phyloP scores from a whole-genome alignment of 2,888 invertebrate genomes.

The Amblyjoppa proteus region DNA sequence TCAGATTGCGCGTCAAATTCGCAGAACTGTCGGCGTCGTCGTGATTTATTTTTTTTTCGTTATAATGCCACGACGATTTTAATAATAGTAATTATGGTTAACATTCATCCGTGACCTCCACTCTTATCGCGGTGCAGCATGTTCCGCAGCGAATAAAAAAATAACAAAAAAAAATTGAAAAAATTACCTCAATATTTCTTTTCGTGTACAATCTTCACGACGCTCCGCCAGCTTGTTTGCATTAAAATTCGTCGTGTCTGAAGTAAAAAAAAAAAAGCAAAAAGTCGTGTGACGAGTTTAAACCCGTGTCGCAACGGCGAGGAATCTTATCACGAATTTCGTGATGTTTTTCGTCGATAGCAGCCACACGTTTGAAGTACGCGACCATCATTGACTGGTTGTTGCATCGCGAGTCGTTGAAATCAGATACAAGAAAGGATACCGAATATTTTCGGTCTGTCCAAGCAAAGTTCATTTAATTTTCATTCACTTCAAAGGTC shows the following conservation, averaged over 20 bases:
- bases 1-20: background rate
- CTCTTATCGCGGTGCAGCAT: background rate
- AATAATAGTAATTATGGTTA: background rate
- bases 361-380: conserved; percentile 26
- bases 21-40: background rate
- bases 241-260: conserved; percentile 21
- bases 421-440: background rate
- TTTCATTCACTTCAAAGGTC: no score
- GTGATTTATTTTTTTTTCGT: background rate
- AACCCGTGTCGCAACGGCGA: conserved; percentile 20
- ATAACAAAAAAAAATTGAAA: background rate
- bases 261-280: background rate
- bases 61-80: background rate
- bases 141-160: background rate
- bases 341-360: conserved; percentile 42
- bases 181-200: background rate
- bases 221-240: conserved; percentile 21
- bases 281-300: conserved; percentile 5
- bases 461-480: background rate
- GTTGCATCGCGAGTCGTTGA: background rate
- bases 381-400: background rate
- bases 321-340: conserved; percentile 49
- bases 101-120: background rate
- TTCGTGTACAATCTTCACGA: conserved; percentile 6
- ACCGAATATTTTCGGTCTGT: background rate